These are phyloP conservation scores for Vulpes vulpes DNA, from an alignment of 2,113 vertebrate species.

Conservation along the genomic window DNA sequence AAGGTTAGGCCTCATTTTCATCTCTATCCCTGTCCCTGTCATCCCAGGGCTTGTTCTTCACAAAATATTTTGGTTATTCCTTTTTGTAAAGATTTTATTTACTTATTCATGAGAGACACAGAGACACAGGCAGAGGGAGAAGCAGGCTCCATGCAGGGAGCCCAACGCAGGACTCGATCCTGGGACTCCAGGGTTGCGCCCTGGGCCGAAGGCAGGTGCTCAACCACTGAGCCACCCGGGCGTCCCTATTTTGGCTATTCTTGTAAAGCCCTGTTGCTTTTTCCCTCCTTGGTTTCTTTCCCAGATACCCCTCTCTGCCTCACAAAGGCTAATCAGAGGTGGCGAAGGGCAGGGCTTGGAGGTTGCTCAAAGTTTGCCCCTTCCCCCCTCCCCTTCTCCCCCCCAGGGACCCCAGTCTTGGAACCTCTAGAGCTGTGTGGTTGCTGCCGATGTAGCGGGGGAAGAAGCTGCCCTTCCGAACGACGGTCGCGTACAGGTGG, in stretches of 20 bases:
- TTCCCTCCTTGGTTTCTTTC: not conserved
- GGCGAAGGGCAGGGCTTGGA: not conserved
- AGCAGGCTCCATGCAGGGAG: too few relatives aligned
- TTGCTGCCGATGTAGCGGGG: constrained; percentile 73
- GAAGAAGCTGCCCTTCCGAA: constrained; percentile 81
- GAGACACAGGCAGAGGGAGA: too few relatives aligned
- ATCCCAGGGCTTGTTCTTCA: not conserved
- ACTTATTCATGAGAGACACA: too few relatives aligned
- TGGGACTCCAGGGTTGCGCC: too few relatives aligned
- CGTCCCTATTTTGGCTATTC: not conserved
- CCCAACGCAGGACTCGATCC: too few relatives aligned
- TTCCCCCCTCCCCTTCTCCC: too few relatives aligned
- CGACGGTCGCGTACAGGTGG: constrained; percentile 72
- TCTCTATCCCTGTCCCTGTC: not conserved
- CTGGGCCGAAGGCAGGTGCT: too few relatives aligned
- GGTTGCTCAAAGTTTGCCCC: not conserved
- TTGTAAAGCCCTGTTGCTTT: not conserved
- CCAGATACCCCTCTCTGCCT: not conserved
- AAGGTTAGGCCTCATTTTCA: not conserved
- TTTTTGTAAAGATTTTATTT: too few relatives aligned
- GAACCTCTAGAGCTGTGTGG: constrained; percentile 86
- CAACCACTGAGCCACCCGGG: too few relatives aligned
- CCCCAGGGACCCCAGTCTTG: not conserved
- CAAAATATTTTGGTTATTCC: not conserved
- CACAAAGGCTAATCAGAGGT: not conserved